phyloP scores from a whole-genome alignment of 2,888 invertebrate genomes.

The Horisme vitalbata region DNA sequence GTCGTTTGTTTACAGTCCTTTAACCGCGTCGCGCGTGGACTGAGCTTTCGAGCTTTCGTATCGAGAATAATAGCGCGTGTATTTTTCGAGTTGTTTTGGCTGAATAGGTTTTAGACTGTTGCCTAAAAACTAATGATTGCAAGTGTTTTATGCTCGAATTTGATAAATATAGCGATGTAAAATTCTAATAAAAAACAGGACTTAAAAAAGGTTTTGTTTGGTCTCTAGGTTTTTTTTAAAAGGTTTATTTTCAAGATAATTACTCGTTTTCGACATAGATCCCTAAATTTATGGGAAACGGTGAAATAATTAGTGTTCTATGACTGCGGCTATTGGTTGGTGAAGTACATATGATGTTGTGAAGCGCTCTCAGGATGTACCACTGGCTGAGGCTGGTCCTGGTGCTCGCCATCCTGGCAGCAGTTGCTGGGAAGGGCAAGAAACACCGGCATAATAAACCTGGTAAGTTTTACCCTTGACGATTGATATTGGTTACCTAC shows the following conservation, averaged over 20 bases:
- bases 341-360: conserved; percentile 55
- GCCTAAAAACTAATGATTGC: not conserved
- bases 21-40: conserved; percentile 18
- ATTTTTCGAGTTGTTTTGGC: conserved; percentile 2
- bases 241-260: no score
- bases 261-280: no score
- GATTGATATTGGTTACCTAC: no score
- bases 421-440: conserved; percentile 62
- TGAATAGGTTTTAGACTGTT: conserved; percentile 1
- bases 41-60: conserved; percentile 17
- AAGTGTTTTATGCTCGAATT: not conserved
- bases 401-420: conserved; percentile 53
- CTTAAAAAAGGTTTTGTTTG: no score
- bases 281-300: not conserved
- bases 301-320: not conserved
- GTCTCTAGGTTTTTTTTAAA: no score
- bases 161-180: not conserved
- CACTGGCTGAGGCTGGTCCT: conserved; percentile 35
- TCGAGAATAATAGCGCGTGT: conserved; percentile 37
- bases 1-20: conserved; percentile 41
- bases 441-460: conserved; percentile 71
- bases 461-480: no score
- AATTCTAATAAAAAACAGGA: no score
- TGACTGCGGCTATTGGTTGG: conserved; percentile 30
- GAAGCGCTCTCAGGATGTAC: conserved; percentile 50